phyloP scores from a whole-genome alignment of 2,797 vertebrate species.

The Choloepus didactylus region DNA sequence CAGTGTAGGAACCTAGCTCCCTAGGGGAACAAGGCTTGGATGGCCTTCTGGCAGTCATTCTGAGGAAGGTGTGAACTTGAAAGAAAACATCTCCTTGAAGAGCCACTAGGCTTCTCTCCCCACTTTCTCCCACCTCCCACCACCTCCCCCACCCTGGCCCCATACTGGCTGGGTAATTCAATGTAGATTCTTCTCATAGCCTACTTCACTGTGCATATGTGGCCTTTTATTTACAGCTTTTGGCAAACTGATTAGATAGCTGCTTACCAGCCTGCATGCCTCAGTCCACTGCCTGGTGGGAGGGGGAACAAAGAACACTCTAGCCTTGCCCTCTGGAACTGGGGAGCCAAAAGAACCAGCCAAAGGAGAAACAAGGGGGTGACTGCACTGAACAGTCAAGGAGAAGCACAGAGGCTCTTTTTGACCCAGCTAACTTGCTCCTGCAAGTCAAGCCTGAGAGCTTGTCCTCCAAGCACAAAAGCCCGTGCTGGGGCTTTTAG shows the following conservation, averaged over 20 bases:
- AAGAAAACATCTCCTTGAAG: conserved; percentile 21
- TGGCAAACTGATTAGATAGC: conserved; percentile 76
- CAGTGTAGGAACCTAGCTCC: not conserved
- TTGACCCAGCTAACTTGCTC: not conserved
- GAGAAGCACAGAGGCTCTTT: not conserved
- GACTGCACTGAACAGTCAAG: conserved; percentile 14
- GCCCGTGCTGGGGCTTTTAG: not conserved
- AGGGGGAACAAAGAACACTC: conserved; percentile 5
- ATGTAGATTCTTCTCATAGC: conserved; percentile 86
- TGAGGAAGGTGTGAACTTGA: not conserved
- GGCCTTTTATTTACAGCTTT: conserved; percentile 84
- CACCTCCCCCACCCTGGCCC: not conserved
- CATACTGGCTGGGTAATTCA: conserved; percentile 82
- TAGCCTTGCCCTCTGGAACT: conserved; percentile 48
- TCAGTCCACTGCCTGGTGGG: conserved; percentile 49
- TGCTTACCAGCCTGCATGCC: conserved; percentile 24
- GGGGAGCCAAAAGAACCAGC: conserved; percentile 38
- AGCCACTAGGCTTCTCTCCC: conserved; percentile 56
- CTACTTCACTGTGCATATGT: conserved; percentile 77
- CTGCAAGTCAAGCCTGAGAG: not conserved
- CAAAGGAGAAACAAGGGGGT: conserved; percentile 10
- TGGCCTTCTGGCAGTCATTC: not conserved
- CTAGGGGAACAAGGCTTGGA: not conserved
- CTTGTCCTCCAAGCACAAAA: not conserved
- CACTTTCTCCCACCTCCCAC: not conserved